Evolutionary conservation across 2,113 vertebrate species (phyloP), one percentile per base, ranked within the genome.

Genomic region (Mugil cephalus): DNA sequence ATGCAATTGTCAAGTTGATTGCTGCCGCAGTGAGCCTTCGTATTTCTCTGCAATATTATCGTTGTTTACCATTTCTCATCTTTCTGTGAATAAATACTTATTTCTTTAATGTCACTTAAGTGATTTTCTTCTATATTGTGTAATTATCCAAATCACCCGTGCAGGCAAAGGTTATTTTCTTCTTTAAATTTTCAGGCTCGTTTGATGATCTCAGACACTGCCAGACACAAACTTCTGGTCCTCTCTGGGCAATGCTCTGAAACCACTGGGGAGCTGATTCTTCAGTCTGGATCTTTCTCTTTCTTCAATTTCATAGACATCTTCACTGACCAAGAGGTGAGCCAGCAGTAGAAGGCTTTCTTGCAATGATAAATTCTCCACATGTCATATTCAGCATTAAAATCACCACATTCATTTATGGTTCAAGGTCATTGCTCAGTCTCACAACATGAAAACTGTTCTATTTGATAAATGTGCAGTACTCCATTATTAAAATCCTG

Each of bases 241-340:
- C 91, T 99, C 24, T 96, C 97, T 0, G 98, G 98, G 2, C 98
- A 99, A 69, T 97, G 96, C 89, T 96, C 96, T 82, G 96, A 99
- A 91, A 97, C 96, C 54, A 98, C 96, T 0, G 98, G 98, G 10
- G 97, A 98, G 66, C 95, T 99, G 58, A 98, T 99, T 86, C 96
- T 99, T 69, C 98, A 99, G 50, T 96, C 97, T 15, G 98, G 98
- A 53, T 92, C 96, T 9, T 99, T 99, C 91, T 99, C 98, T 56
- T 98, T 99, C 93, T 95, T 95, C 77, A 98, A 95, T 63, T 99
- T 99, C 89, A 99, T 99, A 70, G 97, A 99, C 88, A 99, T 99
- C 87, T 99, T 99, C 85, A 98, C 97, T 0, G 97, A 99, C 83
- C 97, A 98, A 92, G 98, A 98, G 96, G 98, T 98, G 61, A 73